Evolutionary conservation across 92 coral and sea anemone genomes (phyloP), one percentile per base, ranked within the genome.

Genomic region (Parazoanthus darwini): DNA sequence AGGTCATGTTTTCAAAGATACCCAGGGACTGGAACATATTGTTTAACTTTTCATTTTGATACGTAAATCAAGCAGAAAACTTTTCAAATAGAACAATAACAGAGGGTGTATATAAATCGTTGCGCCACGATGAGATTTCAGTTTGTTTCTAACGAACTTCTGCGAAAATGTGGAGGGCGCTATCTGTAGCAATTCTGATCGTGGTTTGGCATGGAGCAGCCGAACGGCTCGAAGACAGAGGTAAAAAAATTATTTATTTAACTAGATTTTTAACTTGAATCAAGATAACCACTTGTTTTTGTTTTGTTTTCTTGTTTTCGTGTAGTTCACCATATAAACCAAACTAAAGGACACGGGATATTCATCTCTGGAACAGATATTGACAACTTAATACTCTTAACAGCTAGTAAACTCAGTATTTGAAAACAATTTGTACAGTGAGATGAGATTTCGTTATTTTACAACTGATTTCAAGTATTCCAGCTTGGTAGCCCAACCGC

Each of bases 1-100:
- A 76, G 23, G 3, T 37, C 39, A 7, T 76, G 20, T 74, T 74
- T 76, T 76, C 43, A 37, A 18, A 63, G 70, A 63, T 63, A 5
- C 70, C 70, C 70, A 7, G 70, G 70, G 70, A 7, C 1, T 22
- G 8, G 25, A 63, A 63, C 70, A 22, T 10, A 20, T 39, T 76
- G 80, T 76, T 76, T 76, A 39, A 76, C 29, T 36, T 39, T 39
- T 39, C 79, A 74, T 25, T 58, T 58, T 23, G 26, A 14, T 23
- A 15, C 66, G 5, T 58, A 58, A 58, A 48, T 48, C 51, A 48
- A 48, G 78, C 79, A 76, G 29, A 37, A 9, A 76, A 39, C 37
- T 8, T 46, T 82, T 82, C 59, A 66, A 82, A 71, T 50, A 82
- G 77, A 82, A 79, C 86, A 82, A 82, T 66, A 44, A 26, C 56